Base-by-base conservation (phyloP, 2,113 vertebrate species). In the Urocolius indicus region DNA sequence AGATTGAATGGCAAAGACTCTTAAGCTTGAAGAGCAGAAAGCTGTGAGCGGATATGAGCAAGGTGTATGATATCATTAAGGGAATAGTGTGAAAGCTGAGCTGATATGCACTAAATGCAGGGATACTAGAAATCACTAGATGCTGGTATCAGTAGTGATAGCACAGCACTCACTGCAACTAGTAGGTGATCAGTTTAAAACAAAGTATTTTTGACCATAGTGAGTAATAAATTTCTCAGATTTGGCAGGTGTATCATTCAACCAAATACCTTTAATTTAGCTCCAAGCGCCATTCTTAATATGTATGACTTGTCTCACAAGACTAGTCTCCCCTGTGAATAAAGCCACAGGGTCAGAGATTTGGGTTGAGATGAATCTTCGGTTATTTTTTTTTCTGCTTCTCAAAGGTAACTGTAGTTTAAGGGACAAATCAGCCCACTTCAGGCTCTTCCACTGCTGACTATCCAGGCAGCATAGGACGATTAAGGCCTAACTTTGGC, bases 1-100 rank as follows among this genome's bases (percentile, higher is more conserved):
- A 72, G 59, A 34, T 88, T 22, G 66, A 72, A 82, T 57, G 45
- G 51, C 71, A 58, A 41, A 8, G 34, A 61, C n/a, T 54, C 27
- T 45, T 43, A 10, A 24, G 8, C 36, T 46, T 34, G 19, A 59
- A 78, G 11, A 73, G 26, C 26, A 57, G 32, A 49, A 79, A 55
- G 34, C 54, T 84, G 41, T 62, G 48, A 55, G 9, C 41, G 20
- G 34, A 29, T 74, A 11, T 22, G 27, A 68, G 10, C 23, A 74
- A 38, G 38, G 26, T 61, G 54, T 38, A 55, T 0, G 1, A 16
- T 65, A 49, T 21, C 1, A 1, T 57, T 76, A 36, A n/a, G 43
- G 69, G 26, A 69, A 29, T 6, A 45, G 13, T 21, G 26, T 82
- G 43, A 81, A 51, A n/a, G 13, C 34, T 68, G 55, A 76, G 32